phyloP scores from a whole-genome alignment of 2,888 invertebrate species.

The Xestia rhomboidea region DNA sequence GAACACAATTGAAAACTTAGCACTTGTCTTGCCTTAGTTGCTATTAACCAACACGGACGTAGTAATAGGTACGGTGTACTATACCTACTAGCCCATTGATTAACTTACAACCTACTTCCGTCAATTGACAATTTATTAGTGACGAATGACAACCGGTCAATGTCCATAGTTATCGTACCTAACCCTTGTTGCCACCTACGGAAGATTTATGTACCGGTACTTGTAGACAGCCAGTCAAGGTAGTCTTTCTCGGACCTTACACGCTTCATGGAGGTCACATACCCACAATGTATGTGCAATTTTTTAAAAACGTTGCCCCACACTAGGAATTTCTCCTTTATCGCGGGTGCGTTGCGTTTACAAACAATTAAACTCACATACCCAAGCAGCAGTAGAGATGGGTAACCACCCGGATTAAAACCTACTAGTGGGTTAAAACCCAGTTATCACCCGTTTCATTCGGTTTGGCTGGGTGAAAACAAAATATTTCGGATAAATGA shows the following conservation, averaged over 20 bases:
- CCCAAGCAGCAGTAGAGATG: no score
- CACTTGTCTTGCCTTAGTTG: background rate
- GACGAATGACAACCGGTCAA: background rate
- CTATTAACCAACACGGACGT: background rate
- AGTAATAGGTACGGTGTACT: background rate
- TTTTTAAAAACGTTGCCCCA: no score
- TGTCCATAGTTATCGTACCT: conserved; percentile 6
- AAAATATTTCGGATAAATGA: no score
- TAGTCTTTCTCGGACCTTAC: background rate
- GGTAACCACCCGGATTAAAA: no score
- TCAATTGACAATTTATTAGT: conserved; percentile 20
- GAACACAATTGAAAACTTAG: background rate
- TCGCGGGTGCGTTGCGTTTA: no score
- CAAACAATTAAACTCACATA: no score
- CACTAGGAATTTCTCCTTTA: no score
- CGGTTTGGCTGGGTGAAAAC: no score
- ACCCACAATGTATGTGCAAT: background rate
- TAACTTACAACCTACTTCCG: conserved; percentile 18
- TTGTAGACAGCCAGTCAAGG: background rate
- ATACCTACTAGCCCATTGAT: background rate
- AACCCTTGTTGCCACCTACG: conserved; percentile 22
- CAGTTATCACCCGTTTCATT: no score
- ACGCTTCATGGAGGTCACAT: background rate
- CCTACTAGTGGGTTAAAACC: no score
- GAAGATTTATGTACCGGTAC: background rate